Evolutionary conservation across 2,797 vertebrate genomes (phyloP).

Genomic region (Falco concolor): DNA sequence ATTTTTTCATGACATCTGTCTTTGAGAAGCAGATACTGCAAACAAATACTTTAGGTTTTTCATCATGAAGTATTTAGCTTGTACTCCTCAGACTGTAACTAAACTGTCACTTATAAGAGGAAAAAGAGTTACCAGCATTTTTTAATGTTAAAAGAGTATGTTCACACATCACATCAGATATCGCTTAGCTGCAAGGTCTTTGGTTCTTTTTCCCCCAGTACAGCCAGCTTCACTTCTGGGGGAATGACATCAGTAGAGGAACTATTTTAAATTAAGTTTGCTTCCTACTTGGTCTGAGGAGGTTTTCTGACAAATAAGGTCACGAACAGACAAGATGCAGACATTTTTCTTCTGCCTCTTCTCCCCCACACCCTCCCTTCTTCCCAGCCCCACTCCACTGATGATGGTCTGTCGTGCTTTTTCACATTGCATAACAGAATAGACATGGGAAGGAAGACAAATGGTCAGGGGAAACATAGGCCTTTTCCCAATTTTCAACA

Average conservation of each 20-base stretch:
- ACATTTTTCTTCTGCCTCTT: neutral
- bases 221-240: neutral
- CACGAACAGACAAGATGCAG: neutral
- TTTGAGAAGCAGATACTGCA: neutral
- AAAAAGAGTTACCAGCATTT: neutral
- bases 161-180: neutral
- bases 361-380: neutral
- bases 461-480: neutral
- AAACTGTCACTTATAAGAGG: neutral
- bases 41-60: conserved; percentile 4
- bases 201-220: neutral
- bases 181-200: neutral
- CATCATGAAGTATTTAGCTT: neutral
- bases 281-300: neutral
- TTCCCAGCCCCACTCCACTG: neutral
- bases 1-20: conserved; percentile 26
- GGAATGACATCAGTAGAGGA: neutral
- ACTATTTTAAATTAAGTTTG: neutral
- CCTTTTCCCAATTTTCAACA: neutral
- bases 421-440: neutral
- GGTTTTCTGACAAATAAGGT: neutral
- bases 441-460: conserved; percentile 34
- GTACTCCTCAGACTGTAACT: neutral
- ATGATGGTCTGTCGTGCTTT: neutral
- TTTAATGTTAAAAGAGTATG: neutral